Conservation (phyloP, 2,888 invertebrate species). For the Ametastegia equiseti region DNA sequence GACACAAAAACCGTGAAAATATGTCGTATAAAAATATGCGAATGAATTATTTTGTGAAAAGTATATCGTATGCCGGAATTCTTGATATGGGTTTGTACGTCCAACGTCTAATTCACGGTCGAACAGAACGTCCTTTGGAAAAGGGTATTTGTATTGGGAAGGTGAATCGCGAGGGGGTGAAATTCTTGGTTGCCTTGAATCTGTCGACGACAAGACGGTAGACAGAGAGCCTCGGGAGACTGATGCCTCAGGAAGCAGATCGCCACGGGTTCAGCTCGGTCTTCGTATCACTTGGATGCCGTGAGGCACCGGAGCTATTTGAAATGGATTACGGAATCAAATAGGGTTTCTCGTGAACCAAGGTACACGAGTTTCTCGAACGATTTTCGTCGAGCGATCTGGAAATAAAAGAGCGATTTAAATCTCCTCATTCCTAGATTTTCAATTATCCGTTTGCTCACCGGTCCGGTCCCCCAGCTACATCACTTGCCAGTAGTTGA, state of each 20-base stretch:
- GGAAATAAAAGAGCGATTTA: conserved; percentile 1
- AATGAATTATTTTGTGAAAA: too few species aligned
- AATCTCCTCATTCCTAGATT: conserved; percentile 5
- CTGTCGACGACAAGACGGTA: conserved; percentile 58
- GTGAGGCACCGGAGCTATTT: conserved; percentile 59
- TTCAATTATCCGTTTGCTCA: neutral
- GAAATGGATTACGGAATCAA: conserved; percentile 70
- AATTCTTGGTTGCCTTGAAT: conserved; percentile 64
- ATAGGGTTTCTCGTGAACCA: conserved; percentile 59
- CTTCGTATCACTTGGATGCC: conserved; percentile 25
- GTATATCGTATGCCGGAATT: neutral
- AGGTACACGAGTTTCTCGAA: conserved; percentile 3
- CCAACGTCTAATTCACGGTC: conserved; percentile 12
- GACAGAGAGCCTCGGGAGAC: conserved; percentile 59
- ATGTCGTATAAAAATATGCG: too few species aligned
- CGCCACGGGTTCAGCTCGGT: conserved; percentile 53
- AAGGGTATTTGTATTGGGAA: conserved; percentile 62
- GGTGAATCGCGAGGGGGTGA: conserved; percentile 62
- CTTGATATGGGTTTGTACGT: neutral
- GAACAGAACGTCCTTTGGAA: conserved; percentile 33
- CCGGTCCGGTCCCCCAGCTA: neutral
- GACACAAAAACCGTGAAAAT: too few species aligned
- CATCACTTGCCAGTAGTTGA: too few species aligned
- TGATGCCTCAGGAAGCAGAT: conserved; percentile 58
- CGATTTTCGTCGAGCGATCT: conserved; percentile 1